A percentile compares a stretch with the other conserved stretches of the same genome.
Conservation (phyloP, 2,797 vertebrate genomes). For the Petrocephalus sullivani region DNA sequence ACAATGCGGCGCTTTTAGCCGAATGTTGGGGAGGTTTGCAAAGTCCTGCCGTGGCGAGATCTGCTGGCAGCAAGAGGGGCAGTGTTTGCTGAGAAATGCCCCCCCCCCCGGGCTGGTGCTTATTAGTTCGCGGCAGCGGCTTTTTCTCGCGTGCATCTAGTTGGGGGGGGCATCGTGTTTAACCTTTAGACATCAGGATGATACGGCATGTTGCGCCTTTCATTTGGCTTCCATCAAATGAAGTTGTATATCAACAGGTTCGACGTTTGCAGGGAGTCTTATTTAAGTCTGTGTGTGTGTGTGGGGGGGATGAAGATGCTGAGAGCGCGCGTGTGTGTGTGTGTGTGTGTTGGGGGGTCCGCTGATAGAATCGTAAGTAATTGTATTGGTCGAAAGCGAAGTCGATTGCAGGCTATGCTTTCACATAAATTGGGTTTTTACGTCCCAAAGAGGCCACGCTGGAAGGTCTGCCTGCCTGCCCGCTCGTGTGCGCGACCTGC, state of each 20-base stretch:
- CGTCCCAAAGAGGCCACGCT: background rate
- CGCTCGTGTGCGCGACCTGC: background rate
- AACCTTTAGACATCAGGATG: background rate
- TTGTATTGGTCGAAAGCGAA: background rate
- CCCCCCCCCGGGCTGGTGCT: background rate
- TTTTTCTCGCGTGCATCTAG: background rate
- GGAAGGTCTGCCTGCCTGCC: background rate
- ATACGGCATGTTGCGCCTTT: background rate
- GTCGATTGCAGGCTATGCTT: background rate
- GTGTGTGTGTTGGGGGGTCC: background rate
- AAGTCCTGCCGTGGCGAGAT: background rate
- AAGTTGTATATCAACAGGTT: constrained; percentile 9
- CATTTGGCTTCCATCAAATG: background rate
- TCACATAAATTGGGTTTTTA: background rate
- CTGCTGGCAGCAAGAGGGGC: constrained; percentile 52
- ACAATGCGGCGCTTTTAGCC: constrained; percentile 7
- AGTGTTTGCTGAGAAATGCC: constrained; percentile 48
- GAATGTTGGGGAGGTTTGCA: background rate
- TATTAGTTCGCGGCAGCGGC: background rate
- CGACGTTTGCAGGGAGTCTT: background rate
- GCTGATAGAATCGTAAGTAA: background rate
- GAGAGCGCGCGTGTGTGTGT: background rate
- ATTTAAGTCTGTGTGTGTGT: background rate
- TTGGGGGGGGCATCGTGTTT: background rate
- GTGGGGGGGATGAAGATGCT: background rate